Evolutionary conservation across 2,797 vertebrate species (phyloP), one percentile per base, ranked within the genome.

Genomic region (Triplophysa bombifrons): DNA sequence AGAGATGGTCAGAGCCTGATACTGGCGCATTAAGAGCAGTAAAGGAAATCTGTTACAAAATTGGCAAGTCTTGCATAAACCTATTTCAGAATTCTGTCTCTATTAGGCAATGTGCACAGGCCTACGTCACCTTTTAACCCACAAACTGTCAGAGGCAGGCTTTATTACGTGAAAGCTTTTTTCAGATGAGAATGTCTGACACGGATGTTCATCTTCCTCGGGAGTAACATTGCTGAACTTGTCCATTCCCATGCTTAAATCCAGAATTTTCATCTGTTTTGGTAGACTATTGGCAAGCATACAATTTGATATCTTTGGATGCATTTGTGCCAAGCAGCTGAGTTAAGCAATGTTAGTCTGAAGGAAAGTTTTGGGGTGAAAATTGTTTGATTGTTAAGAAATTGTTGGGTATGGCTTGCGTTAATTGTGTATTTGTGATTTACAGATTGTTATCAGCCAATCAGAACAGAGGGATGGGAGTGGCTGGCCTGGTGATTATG

Each of bases 361-460:
- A 44, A 79, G 8, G 34, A 19, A 17, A 7, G 22, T 38, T 7
- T 38, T 38, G 34, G 34, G 34, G 34, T 7, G 34, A 38, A 38
- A 46, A 67, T 76, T 30, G 46, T 64, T 38, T n/a, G 5, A 63
- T 50, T 55, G 48, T 56, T 81, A 46, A 27, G 46, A 34, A 63
- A 30, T 41, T 74, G 34, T 38, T 38, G 34, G 34, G 34, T 38
- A 38, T 38, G 34, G 6, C 34, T 8, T 38, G 34, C 1, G 34
- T 38, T 38, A 38, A 38, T 38, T 38, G 7, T 38, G 34, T 73
- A 1, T 74, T 66, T 85, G 20, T 84, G 84, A 51, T 85, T 87
- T 86, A 72, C 91, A 99, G 98, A 93, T 99, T 85, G 78, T 95
- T 78, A 95, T 99, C 85, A 95, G 92, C 87, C 87, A 91, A n/a